Conservation (phyloP, 1,140 invertebrate genomes). For the Drosophila burlai region DNA sequence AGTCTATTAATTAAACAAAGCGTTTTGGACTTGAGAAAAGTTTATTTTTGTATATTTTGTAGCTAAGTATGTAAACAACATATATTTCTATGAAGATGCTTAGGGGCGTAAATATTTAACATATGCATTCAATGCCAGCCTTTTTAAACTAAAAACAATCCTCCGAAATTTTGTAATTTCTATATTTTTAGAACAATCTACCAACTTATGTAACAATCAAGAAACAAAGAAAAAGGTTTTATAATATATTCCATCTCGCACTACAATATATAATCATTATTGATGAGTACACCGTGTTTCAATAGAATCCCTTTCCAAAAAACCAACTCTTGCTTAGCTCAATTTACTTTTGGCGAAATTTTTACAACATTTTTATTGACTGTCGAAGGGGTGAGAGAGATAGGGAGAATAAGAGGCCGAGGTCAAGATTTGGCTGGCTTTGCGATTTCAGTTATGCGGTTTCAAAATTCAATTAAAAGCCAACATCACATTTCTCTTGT, state of each 20-base stretch:
- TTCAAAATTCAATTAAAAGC: slow-evolving; percentile 81
- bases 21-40: rapidly evolving
- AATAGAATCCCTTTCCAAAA: neutral
- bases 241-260: too few relatives aligned
- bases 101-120: neutral
- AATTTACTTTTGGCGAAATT: slow-evolving; percentile 71
- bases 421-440: slow-evolving; percentile 75
- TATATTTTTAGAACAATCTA: neutral
- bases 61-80: neutral
- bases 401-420: slow-evolving; percentile 16
- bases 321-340: slow-evolving; percentile 21
- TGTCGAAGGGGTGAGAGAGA: slow-evolving; percentile 61
- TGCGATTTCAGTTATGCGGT: slow-evolving; percentile 81
- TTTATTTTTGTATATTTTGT: neutral
- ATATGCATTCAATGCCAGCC: too few relatives aligned
- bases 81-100: neutral
- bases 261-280: neutral
- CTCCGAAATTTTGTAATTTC: neutral
- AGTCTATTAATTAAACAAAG: neutral
- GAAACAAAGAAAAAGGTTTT: neutral
- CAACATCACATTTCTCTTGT: slow-evolving; percentile 73
- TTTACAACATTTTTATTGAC: slow-evolving; percentile 80
- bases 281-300: neutral
- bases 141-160: neutral
- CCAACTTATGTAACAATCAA: neutral